A percentile compares a stretch with the other conserved stretches of the same genome.
Evolutionary conservation across 2,797 vertebrate genomes (phyloP).

Genomic region (Zenarchopterus dispar): DNA sequence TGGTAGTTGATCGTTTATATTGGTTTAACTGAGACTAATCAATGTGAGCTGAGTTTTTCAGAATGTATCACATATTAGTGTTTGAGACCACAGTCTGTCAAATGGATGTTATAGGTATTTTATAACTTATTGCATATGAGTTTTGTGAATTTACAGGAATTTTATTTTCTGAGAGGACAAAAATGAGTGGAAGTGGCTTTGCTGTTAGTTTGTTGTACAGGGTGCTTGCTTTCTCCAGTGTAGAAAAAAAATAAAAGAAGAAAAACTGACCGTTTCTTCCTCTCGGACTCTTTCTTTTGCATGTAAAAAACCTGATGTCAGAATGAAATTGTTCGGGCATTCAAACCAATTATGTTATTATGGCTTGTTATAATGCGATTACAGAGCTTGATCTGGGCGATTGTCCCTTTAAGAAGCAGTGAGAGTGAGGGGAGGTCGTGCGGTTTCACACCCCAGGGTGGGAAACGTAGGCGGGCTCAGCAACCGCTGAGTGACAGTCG

Average conservation of each 20-base stretch:
- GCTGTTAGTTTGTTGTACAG: not conserved
- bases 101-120: too few relatives aligned
- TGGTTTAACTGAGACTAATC: too few relatives aligned
- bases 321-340: constrained; percentile 34
- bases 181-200: not conserved
- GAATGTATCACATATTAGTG: too few relatives aligned
- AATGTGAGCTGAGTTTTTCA: too few relatives aligned
- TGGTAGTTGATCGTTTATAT: too few relatives aligned
- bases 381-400: constrained; percentile 55
- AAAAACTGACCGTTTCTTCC: not conserved
- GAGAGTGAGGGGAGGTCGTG: constrained; percentile 77
- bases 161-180: not conserved
- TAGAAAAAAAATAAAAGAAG: not conserved
- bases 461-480: constrained; percentile 82
- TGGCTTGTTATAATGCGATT: constrained; percentile 78
- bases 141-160: not conserved
- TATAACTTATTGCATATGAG: not conserved
- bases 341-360: constrained; percentile 70
- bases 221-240: not conserved
- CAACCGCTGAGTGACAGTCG: constrained; percentile 78
- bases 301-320: constrained; percentile 35
- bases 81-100: too few relatives aligned
- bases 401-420: constrained; percentile 79
- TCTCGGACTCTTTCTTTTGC: constrained; percentile 4
- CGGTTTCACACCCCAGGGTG: constrained; percentile 91